phyloP scores from a whole-genome alignment of 2,888 invertebrate genomes.

The Parelbella ahira region DNA sequence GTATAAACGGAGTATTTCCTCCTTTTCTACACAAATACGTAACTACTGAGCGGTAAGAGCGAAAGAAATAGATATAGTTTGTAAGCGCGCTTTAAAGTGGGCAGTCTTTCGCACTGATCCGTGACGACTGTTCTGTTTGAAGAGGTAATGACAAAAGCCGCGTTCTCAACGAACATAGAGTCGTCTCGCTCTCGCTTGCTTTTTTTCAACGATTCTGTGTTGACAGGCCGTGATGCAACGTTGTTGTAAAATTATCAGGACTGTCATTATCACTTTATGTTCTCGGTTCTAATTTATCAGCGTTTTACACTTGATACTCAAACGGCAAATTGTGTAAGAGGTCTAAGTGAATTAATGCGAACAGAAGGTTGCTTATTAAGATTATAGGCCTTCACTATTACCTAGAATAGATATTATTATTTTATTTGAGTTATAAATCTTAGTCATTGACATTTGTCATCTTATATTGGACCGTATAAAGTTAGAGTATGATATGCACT shows the following conservation, averaged over 20 bases:
- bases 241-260: constrained; percentile 49
- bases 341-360: no score
- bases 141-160: constrained; percentile 60
- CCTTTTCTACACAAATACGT: constrained; percentile 38
- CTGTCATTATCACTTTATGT: constrained; percentile 38
- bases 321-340: no score
- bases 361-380: no score
- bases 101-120: constrained; percentile 67
- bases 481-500: no score
- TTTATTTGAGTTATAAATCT: no score
- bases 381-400: no score
- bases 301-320: no score
- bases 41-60: constrained; percentile 29
- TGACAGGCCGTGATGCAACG: constrained; percentile 45
- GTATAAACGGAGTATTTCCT: constrained; percentile 45
- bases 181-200: constrained; percentile 57
- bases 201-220: constrained; percentile 45
- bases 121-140: constrained; percentile 67
- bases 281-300: no score
- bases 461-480: no score
- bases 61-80: constrained; percentile 50
- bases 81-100: constrained; percentile 50
- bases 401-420: no score
- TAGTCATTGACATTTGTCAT: no score
- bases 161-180: constrained; percentile 36